Conservation (phyloP, 1,140 invertebrate genomes). For the Procambarus clarkii region DNA sequence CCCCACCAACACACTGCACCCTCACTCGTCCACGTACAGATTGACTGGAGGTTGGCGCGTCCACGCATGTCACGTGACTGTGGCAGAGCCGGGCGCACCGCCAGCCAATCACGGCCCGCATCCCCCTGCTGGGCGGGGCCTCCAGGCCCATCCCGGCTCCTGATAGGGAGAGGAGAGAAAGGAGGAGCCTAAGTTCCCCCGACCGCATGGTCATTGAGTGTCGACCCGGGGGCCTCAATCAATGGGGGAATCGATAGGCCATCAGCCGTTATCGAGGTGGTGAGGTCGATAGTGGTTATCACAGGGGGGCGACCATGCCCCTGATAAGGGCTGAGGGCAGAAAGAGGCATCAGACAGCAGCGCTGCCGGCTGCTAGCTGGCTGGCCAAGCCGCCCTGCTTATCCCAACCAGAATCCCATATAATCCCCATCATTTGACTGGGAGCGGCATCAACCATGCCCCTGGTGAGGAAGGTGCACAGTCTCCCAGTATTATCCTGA, state of each 20-base stretch:
- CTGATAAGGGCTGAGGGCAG: too few species aligned
- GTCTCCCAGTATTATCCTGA: too few species aligned
- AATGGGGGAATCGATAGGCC: slow-evolving; percentile 68
- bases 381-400: too few species aligned
- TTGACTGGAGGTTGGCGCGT: slow-evolving; percentile 56
- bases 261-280: slow-evolving; percentile 56
- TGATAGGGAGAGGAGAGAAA: slow-evolving; percentile 26
- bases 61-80: slow-evolving; percentile 68
- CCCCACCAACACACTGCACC: slow-evolving; percentile 57
- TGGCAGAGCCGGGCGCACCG: slow-evolving; percentile 50
- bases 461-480: too few species aligned
- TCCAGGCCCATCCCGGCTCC: slow-evolving; percentile 18
- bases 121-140: slow-evolving; percentile 26
- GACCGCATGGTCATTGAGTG: slow-evolving; percentile 65
- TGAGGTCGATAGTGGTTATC: slow-evolving; percentile 53
- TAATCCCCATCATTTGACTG: too few species aligned
- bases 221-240: slow-evolving; percentile 59
- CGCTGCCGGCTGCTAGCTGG: too few species aligned
- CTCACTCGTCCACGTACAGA: slow-evolving; percentile 64
- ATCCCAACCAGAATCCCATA: too few species aligned
- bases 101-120: slow-evolving; percentile 24
- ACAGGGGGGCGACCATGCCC: slow-evolving; percentile 42
- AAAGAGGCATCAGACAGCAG: too few species aligned
- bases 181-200: slow-evolving; percentile 54
- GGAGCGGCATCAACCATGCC: too few species aligned